These are phyloP conservation scores for Leptinotarsa tumamoca DNA, from an alignment of 2,888 invertebrate species.

Conservation along the genomic window DNA sequence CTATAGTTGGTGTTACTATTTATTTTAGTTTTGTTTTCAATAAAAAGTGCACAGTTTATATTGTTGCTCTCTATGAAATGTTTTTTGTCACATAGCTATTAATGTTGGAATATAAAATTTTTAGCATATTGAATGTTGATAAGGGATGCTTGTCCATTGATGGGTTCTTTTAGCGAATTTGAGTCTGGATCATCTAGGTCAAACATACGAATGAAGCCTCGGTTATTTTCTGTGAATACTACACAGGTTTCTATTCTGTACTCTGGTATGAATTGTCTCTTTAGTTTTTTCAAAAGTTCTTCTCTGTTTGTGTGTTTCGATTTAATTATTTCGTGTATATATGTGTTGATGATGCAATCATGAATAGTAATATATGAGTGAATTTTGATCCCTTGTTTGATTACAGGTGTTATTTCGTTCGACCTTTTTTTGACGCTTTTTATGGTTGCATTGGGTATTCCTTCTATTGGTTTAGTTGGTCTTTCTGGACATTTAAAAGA, in stretches of 20 bases:
- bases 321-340: conserved; percentile 32
- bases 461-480: conserved; percentile 24
- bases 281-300: conserved; percentile 30
- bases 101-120: conserved; percentile 27
- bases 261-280: conserved; percentile 25
- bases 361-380: conserved; percentile 31
- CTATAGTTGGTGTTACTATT: conserved; percentile 6
- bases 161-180: conserved; percentile 22
- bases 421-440: conserved; percentile 4
- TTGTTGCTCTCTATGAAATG: conserved; percentile 18
- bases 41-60: conserved; percentile 22
- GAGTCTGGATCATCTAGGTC: conserved; percentile 8
- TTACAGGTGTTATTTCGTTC: background rate
- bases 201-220: conserved; percentile 31
- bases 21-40: conserved; percentile 28
- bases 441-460: conserved; percentile 25
- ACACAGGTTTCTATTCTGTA: conserved; percentile 31
- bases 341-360: conserved; percentile 30
- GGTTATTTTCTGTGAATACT: conserved; percentile 25
- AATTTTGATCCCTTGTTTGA: conserved; percentile 14
- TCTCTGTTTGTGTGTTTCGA: conserved; percentile 26
- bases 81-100: conserved; percentile 24
- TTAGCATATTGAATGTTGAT: conserved; percentile 19
- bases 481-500: conserved; percentile 24
- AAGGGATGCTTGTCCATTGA: background rate